phyloP scores from a whole-genome alignment of 2,797 vertebrate species.

The Mionectes olivaceus region DNA sequence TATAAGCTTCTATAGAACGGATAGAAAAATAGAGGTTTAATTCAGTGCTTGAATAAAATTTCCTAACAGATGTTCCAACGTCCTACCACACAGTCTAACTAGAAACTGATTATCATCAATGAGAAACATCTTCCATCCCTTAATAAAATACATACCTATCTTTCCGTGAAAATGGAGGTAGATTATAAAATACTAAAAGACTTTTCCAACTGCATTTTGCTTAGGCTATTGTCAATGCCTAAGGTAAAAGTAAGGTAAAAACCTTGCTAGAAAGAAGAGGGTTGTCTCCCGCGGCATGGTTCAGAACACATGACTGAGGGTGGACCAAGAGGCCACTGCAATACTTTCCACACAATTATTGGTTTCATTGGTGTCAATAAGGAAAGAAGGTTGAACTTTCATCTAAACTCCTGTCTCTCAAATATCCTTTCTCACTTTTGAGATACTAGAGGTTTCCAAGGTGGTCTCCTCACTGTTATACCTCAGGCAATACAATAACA shows the following conservation, averaged over 20 bases:
- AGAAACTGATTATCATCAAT: conserved; percentile 18
- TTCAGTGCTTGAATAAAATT: conserved; percentile 38
- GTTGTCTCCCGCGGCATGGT: not conserved
- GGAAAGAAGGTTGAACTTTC: not conserved
- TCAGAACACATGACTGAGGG: not conserved
- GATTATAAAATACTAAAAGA: not conserved
- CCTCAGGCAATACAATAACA: not conserved
- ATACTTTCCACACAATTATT: not conserved
- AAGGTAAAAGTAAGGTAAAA: not conserved
- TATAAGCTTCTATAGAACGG: conserved; percentile 8
- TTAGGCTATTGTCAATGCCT: not conserved
- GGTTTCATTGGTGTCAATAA: not conserved
- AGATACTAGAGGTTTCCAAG: not conserved
- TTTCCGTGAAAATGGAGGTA: not conserved
- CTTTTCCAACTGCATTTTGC: not conserved
- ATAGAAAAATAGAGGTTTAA: conserved; percentile 25
- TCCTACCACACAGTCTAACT: not conserved
- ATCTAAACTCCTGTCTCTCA: not conserved
- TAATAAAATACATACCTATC: not conserved
- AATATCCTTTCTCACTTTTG: not conserved
- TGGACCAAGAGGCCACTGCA: not conserved
- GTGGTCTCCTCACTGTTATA: not conserved
- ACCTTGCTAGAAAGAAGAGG: not conserved
- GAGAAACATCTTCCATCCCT: not conserved
- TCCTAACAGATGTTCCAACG: not conserved